phyloP scores from a whole-genome alignment of 2,797 vertebrate genomes.

The Trematomus bernacchii region DNA sequence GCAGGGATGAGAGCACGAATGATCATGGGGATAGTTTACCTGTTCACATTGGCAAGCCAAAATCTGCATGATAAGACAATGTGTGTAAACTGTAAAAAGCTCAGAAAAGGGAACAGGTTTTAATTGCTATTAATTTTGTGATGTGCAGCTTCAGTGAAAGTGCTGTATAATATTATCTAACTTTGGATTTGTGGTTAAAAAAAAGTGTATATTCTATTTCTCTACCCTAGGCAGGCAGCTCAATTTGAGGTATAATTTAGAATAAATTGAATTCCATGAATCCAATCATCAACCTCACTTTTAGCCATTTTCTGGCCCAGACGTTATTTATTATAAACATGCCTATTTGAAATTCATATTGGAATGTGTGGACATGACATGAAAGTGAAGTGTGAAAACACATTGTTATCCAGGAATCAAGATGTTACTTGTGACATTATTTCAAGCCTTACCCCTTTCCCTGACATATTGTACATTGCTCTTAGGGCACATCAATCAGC shows the following conservation, averaged over 20 bases:
- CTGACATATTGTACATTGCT: slow-evolving; percentile 14
- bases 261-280: slow-evolving; percentile 28
- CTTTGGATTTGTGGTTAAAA: neutral
- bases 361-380: neutral
- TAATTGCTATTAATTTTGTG: neutral
- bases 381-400: neutral
- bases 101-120: slow-evolving; percentile 30
- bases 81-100: slow-evolving; percentile 26
- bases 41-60: slow-evolving; percentile 36
- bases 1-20: slow-evolving; percentile 30
- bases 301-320: neutral
- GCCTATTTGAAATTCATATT: neutral
- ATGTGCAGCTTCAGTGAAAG: neutral
- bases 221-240: neutral
- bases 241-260: slow-evolving; percentile 12
- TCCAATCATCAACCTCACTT: slow-evolving; percentile 14
- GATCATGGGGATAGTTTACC: slow-evolving; percentile 47
- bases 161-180: neutral
- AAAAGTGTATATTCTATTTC: neutral
- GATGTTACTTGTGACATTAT: slow-evolving; percentile 38
- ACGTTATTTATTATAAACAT: neutral
- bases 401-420: slow-evolving; percentile 24
- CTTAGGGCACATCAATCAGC: slow-evolving; percentile 20
- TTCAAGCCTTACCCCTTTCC: slow-evolving; percentile 14
- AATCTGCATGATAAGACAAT: slow-evolving; percentile 33